Evolutionary conservation across 2,888 invertebrate genomes (phyloP).

Genomic region (Sthenelais limicola): DNA sequence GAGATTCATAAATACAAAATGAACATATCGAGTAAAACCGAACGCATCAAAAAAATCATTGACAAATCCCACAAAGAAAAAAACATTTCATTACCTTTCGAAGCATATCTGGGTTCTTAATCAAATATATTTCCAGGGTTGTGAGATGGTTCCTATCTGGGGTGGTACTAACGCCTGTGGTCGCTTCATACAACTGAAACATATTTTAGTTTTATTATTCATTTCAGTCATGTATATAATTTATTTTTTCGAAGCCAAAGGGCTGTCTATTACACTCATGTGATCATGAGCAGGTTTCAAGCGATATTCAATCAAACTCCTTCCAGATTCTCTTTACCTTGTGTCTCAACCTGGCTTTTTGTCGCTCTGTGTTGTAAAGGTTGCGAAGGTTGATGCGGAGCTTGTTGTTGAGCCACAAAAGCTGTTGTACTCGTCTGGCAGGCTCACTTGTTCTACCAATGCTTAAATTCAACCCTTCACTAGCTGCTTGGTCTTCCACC

Average conservation of each 20-base stretch:
- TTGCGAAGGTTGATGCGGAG: conserved; percentile 61
- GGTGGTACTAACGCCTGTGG: conserved; percentile 56
- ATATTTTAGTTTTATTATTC: no score
- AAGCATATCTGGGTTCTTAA: conserved; percentile 64
- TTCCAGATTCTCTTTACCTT: conserved; percentile 57
- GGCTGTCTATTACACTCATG: no score
- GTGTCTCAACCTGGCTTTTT: conserved; percentile 58
- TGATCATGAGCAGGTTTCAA: no score
- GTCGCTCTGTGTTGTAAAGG: conserved; percentile 60
- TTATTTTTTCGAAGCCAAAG: no score
- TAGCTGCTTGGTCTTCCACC: conserved; percentile 11
- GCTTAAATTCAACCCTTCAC: conserved; percentile 1
- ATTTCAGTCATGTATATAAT: no score
- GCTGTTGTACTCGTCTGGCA: conserved; percentile 58
- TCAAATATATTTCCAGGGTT: conserved; percentile 61
- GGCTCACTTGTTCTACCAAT: conserved; percentile 27
- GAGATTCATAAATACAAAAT: no score
- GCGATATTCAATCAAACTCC: no score
- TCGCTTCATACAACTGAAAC: conserved; percentile 57
- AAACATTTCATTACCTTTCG: conserved; percentile 58
- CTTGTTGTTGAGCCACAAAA: conserved; percentile 67
- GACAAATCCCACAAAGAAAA: neutral
- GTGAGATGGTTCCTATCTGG: conserved; percentile 61
- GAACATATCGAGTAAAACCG: no score
- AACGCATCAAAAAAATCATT: neutral